Evolutionary conservation across 2,888 invertebrate genomes (phyloP), one percentile per base, ranked within the genome.

Genomic region (Diloba caeruleocephala): DNA sequence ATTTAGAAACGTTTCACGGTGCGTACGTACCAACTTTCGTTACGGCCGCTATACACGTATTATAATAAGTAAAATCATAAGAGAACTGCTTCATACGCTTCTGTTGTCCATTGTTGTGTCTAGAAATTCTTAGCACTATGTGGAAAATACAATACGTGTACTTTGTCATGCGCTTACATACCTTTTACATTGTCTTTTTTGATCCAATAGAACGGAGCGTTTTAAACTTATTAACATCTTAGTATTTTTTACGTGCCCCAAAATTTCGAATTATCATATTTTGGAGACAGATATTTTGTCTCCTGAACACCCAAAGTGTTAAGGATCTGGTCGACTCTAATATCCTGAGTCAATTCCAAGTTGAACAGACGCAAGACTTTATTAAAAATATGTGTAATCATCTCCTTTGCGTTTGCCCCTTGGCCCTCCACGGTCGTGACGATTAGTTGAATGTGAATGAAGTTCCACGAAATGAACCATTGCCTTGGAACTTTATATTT

Each of bases 21-120:
- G 52, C 50, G 44, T 55, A 49, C 50, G 44, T 59, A 59, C 52
- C 29, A 44, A 50, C 46, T 58, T 66, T 62, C 43, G 66, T 55
- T 55, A 56, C 39, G 50, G 58, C 44, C 37, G 46, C 45, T 50
- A 51, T 68, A 52, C 14, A 37, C 29, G 14, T 48, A 38, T 42
- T 49, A 25, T 64, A 51, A 43, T 55, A 43, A 57, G 43, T 69
- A 45, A 54, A 51, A 54, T 50, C 53, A 45, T 46, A 55, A 33
- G 43, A 64, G 34, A 60, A 29, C 42, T 25, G 33, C 48, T 58
- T 51, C 33, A 53, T 45, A 41, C 17, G 28, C 33, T 46, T 53
- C 44, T 65, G 56, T 52, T 64, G 56, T 41, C 60, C 55, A 67
- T 67, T 64, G 59, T 68, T 55, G 10, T 54, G 53, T 49, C 50